A percentile compares a stretch with the other conserved stretches of the same genome.
Conservation (phyloP, 2,113 vertebrate genomes). For the Zosterops lateralis region DNA sequence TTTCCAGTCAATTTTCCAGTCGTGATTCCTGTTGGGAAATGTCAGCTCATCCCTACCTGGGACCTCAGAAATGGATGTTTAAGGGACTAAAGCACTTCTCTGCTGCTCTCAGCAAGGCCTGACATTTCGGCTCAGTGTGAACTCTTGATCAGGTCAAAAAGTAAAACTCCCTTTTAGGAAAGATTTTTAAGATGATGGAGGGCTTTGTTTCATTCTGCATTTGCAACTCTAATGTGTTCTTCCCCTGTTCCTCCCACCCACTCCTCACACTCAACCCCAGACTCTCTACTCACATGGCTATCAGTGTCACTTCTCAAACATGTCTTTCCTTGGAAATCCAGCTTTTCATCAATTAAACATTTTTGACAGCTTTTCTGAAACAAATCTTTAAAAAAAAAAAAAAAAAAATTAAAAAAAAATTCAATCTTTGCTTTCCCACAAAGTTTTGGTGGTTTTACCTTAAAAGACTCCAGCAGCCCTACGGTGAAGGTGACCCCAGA, state of each 20-base stretch:
- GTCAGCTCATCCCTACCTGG: not conserved
- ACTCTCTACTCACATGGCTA: slow-evolving; percentile 48
- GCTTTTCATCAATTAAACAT: slow-evolving; percentile 69
- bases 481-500: accelerated
- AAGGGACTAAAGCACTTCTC: not conserved
- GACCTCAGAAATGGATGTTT: not conserved
- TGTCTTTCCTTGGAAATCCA: slow-evolving; percentile 44
- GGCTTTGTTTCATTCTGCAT: slow-evolving; percentile 13
- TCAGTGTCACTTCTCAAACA: slow-evolving; percentile 58
- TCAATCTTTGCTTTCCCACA: not conserved
- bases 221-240: slow-evolving; percentile 59
- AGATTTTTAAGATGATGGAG: not conserved
- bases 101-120: not conserved
- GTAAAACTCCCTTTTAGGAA: not conserved
- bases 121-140: accelerated
- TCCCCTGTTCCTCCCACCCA: slow-evolving; percentile 34
- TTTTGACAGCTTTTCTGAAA: slow-evolving; percentile 62
- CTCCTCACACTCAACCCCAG: slow-evolving; percentile 51
- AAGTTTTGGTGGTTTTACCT: slow-evolving; percentile 15
- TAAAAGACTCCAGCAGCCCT: not conserved
- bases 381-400: not conserved
- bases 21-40: not conserved
- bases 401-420: not conserved
- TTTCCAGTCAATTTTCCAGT: not conserved
- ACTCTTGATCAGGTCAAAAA: not conserved